A percentile compares a stretch with the other conserved stretches of the same genome.
These are phyloP conservation scores for Strigamia crassipes DNA, from an alignment of 2,888 invertebrate species.

Conservation along the genomic window DNA sequence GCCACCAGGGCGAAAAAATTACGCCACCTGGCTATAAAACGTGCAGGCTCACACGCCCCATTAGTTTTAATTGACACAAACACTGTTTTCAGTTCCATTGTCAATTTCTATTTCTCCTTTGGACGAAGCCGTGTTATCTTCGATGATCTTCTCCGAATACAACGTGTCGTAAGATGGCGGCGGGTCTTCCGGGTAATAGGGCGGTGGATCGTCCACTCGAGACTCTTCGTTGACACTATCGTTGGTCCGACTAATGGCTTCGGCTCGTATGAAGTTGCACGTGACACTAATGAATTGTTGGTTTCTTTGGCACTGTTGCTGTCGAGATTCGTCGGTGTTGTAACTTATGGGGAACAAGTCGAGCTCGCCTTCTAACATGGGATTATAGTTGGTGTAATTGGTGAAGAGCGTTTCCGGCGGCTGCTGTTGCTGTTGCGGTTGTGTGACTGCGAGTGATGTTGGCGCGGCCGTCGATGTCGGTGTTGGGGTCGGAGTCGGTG, in stretches of 20 bases:
- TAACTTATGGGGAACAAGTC: slow-evolving; percentile 27
- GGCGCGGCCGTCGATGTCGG: background rate
- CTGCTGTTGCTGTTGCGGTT: too few species aligned
- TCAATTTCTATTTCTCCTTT: background rate
- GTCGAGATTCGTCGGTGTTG: background rate
- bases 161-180: slow-evolving; percentile 32
- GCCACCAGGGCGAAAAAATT: background rate
- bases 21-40: background rate
- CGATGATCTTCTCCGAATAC: background rate
- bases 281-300: slow-evolving; percentile 10
- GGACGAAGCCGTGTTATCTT: background rate
- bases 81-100: background rate
- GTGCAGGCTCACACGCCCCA: background rate
- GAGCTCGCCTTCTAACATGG: slow-evolving; percentile 4
- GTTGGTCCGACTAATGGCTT: background rate
- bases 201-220: slow-evolving; percentile 2
- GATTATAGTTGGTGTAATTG: slow-evolving; percentile 44
- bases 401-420: slow-evolving; percentile 26
- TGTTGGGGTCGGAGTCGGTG: background rate
- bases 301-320: background rate
- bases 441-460: background rate
- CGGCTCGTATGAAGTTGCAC: background rate
- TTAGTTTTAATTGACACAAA: background rate
- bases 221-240: background rate
- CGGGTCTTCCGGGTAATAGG: slow-evolving; percentile 13